Base-by-base conservation (phyloP, 2,113 vertebrate species). In the Sialia sialis region DNA sequence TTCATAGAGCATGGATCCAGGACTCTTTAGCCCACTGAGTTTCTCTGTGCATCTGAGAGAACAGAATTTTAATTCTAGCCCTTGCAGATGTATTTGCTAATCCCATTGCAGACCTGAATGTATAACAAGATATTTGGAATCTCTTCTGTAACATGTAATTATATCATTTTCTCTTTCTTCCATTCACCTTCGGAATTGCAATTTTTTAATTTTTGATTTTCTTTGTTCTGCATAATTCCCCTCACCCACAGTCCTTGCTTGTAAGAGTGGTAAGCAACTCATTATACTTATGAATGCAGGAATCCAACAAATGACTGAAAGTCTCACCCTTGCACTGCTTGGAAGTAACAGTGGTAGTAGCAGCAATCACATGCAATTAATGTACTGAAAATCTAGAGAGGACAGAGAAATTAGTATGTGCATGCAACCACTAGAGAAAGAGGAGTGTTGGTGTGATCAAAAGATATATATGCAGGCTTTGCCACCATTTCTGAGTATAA, bases 291-390 rank as follows among this genome's bases (percentile, higher is more conserved):
- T 30, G 30, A 75, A 77, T 69, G 14, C 74, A 76, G 94, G 89
- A 94, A 89, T 78, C 77, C 49, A 36, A 20, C 25, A 60, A 79
- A 64, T 2, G 5, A 32, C 52, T 49, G 56, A 79, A 95, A 49
- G 72, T 87, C 58, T 94, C 75, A 25, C n/a, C 23, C 39, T 80
- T 73, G 70, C 87, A 93, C 58, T 87, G 49, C 44, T 94, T 87
- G 82, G 67, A 88, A 93, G 54, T 87, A 94, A 78, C 70, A 88
- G 59, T 84, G 52, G 68, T 89, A 84, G 89, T 64, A 93, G 78
- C 78, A 91, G 58, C 62, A 94, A 66, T 91, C 91, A 90, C 59
- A 49, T 80, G 59, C n/a, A 91, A 90, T 94, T 91, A 92, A 91
- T 90, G 63, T 93, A 62, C 72, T 66, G 79, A 62, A 96, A 96